Base-by-base conservation (phyloP, 2,888 invertebrate genomes). In the Proisotoma minuta region DNA sequence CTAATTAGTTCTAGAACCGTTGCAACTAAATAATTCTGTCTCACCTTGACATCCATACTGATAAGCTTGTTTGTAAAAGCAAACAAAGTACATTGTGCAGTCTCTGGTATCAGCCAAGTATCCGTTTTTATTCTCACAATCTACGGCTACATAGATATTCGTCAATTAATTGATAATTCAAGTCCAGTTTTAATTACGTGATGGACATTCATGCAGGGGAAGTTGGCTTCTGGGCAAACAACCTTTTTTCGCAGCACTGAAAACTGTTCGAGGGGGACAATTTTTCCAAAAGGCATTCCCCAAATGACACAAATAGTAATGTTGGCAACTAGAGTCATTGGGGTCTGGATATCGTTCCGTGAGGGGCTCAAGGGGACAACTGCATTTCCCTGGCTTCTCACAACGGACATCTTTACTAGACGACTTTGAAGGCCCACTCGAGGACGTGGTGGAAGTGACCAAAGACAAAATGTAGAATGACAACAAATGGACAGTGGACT, bases 71-170 rank as follows among this genome's bases (percentile, higher is more conserved):
- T 56, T 27, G 48, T 63, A 68, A 29, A 63, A 68, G 59, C 68
- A 68, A 20, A 63, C 50, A 52, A 61, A 68, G 40, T 68, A 68
- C 49, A 59, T 65, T 15, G 65, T 68, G 52, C 68, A 68, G 28
- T 68, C 65, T 3, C 57, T 51, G 1, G 68, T 60, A 28, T 68
- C 68, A 1, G 24, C 34, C 12, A 57, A 29, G 28, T 56, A 63
- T 18, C 63, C 68, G 34, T 68, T 63, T 12, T 49, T 27, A n/a
- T n/a, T n/a, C 1, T 51, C 39, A 50, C 68, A 68, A 3, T 62
- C 29, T 22, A 60, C 49, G 23, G 60, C 60, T 60, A 34, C 34
- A 34, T 34, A 34, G 8, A 10, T 34, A 10, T 34, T 34, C 34
- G 15, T 43, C 20, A 18, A 18, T 4, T 8, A 34, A 43, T 43